Base-by-base conservation (phyloP, 1,140 invertebrate genomes). In the Drosophila aff. region DNA sequence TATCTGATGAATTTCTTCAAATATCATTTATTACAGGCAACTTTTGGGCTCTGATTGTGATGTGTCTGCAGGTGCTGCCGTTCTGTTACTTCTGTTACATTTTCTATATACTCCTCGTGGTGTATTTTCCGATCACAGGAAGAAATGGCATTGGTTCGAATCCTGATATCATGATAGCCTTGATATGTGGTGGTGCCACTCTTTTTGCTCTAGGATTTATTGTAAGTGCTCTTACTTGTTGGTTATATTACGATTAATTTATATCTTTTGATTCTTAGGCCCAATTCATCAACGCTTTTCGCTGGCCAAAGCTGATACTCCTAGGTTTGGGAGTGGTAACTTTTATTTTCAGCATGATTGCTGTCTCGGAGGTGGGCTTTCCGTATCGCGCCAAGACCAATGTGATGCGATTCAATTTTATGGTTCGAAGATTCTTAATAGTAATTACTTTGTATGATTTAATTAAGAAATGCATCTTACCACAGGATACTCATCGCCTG, bases 371-470 rank as follows among this genome's bases (percentile, higher is more conserved):
- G 3, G 86, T 96, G 46, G 96, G 96, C 43, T 97, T 97, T 92
- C 96, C 96, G 3, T 97, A 96, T 83, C 95, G 95, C 61, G 94
- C 94, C 5, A 94, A 95, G 43, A 95, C 95, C 16, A 95, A 95
- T 40, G 95, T 96, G 13, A 95, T 96, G 92, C 93, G 96, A 94
- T 95, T 95, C 76, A 95, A 96, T 93, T 94, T 96, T 61, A 91
- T 94, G 82, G 96, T 96, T 94, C 0, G 41, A 50, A n/a, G 0
- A 18, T 3, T 31, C 1, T n/a, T 36, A 0, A 31, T 3, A 15
- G 6, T 28, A n/a, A n/a, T n/a, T 28, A 6, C 2, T 7, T 41
- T 47, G 16, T 16, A 23, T 21, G 0, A 36, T 6, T 50, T 33
- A 15, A 36, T 63, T 18, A 26, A 11, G 18, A 16, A 40, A n/a